Base-by-base conservation (phyloP, 1,140 invertebrate species). In the Papilio helenus region DNA sequence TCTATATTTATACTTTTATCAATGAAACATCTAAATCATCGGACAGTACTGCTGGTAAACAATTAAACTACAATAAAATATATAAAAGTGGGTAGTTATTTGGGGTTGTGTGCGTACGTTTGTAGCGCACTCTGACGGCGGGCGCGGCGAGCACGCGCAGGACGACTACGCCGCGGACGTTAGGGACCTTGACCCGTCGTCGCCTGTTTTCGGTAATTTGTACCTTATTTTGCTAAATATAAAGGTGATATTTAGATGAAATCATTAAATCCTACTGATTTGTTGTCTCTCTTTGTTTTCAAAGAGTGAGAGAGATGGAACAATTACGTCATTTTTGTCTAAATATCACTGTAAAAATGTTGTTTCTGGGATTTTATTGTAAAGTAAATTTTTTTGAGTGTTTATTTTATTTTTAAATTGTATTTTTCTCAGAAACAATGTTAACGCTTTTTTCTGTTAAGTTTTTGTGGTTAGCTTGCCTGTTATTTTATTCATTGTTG, bases 151-250 rank as follows among this genome's bases (percentile, higher is more conserved):
- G 44, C 85, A 88, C 79, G 90, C 90, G 72, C 89, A 92, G 76
- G 94, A 95, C 68, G 94, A 95, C 89, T 94, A 92, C 87, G 92
- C 91, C 16, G 91, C 93, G 12, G 94, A 95, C 83, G 86, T 93
- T 93, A 92, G 90, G 87, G 93, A 94, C 84, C 91, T 95, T 84
- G 94, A 95, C 85, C 93, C 93, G 77, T 90, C 92, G 71, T 94
- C 94, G 93, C 90, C 91, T 86, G 84, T 90, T 84, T 95, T 95
- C 90, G 92, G 95, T 94, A 95, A 95, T 88, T 92, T 92, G 89
- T 90, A 83, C 77, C 76, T 86, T 89, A 81, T 85, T 85, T 89
- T 88, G 85, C 85, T 82, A 5, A 7, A n/a, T 34, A 23, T 76
- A 82, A 65, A 46, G 80, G 51, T 81, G 78, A 85, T 84, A 82